Conservation (phyloP, 1,140 invertebrate species). For the Pseudomyrmex gracilis region DNA sequence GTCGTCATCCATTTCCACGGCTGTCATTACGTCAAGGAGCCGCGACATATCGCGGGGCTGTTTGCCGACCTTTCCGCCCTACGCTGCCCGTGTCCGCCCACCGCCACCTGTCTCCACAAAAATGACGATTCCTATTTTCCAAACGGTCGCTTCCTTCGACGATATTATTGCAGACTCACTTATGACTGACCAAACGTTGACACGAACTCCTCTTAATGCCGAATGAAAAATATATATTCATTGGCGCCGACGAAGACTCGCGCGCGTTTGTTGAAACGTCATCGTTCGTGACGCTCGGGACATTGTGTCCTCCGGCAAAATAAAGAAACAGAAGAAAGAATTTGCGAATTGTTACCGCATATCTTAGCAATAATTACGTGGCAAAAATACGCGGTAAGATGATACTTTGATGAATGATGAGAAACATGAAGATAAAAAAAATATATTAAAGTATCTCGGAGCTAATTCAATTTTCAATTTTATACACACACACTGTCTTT, state of each 20-base stretch:
- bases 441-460: too few species aligned
- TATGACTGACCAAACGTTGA: conserved; percentile 19
- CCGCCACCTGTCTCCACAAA: not conserved
- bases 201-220: conserved; percentile 16
- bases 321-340: not conserved
- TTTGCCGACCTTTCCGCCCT: conserved; percentile 32
- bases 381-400: not conserved
- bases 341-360: conserved; percentile 5
- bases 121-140: conserved; percentile 57
- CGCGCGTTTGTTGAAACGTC: conserved; percentile 9
- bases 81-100: not conserved
- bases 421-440: not conserved
- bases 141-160: conserved; percentile 23
- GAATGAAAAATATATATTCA: conserved; percentile 31
- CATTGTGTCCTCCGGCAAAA: not conserved
- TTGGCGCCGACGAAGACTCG: conserved; percentile 2
- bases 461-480: not conserved
- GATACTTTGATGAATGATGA: not conserved
- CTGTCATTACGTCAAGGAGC: conserved; percentile 72
- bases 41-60: conserved; percentile 48
- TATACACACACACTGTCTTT: not conserved
- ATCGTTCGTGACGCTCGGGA: conserved; percentile 6
- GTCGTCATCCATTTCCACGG: conserved; percentile 53
- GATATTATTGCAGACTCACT: conserved; percentile 47
- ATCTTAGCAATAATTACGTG: too few species aligned